A percentile compares a stretch with the other conserved stretches of the same genome.
Evolutionary conservation across 2,888 invertebrate species (phyloP).

Genomic region (Exocentrus adspersus): DNA sequence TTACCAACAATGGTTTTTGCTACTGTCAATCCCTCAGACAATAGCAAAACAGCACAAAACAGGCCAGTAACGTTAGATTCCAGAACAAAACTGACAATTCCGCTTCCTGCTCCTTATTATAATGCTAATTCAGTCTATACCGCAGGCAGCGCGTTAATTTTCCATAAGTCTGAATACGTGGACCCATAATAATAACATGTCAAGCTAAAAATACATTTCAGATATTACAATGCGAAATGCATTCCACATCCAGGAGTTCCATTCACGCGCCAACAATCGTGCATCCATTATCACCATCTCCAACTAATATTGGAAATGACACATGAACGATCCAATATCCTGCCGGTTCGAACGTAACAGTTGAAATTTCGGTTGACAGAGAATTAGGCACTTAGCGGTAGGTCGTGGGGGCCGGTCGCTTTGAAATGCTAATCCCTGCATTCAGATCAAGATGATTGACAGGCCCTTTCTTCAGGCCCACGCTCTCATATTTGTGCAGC

Average conservation of each 20-base stretch:
- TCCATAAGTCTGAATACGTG: conserved; percentile 8
- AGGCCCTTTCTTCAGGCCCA: conserved; percentile 53
- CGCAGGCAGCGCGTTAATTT: conserved; percentile 18
- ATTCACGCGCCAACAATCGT: conserved; percentile 51
- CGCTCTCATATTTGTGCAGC: conserved; percentile 50
- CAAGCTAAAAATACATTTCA: conserved; percentile 47
- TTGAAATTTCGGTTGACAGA: conserved; percentile 59
- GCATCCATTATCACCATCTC: conserved; percentile 52
- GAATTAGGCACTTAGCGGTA: conserved; percentile 62
- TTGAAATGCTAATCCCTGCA: conserved; percentile 60
- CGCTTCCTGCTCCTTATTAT: not conserved
- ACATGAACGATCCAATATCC: conserved; percentile 59
- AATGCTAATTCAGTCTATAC: conserved; percentile 8
- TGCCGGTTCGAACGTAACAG: conserved; percentile 53
- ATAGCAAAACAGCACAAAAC: not conserved
- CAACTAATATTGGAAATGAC: conserved; percentile 57
- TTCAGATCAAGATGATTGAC: conserved; percentile 59
- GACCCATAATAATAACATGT: conserved; percentile 24
- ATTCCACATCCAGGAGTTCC: conserved; percentile 48
- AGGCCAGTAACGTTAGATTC: not conserved
- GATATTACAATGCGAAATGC: conserved; percentile 52
- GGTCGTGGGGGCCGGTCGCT: conserved; percentile 54
- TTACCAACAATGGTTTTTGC: too few species aligned
- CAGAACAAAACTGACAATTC: not conserved
- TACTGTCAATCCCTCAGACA: not conserved